Percentiles rank a stretch among this genome's conserved stretches.
These are phyloP conservation scores for Sclerodermus sp. DNA, from an alignment of 2,888 invertebrate genomes.

Conservation along the genomic window DNA sequence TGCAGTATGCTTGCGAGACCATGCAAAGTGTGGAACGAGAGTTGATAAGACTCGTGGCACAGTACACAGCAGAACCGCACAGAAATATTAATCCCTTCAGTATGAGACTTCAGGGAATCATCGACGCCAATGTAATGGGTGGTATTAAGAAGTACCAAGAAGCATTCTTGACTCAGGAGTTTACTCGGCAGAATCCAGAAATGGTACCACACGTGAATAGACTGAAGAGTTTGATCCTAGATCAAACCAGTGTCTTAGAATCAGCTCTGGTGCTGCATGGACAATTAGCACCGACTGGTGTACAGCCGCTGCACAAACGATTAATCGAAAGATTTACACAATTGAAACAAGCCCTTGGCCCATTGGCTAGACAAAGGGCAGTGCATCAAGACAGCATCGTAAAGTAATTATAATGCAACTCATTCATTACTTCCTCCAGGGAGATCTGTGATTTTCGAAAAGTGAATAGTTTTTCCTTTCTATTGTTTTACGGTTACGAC, in stretches of 20 bases:
- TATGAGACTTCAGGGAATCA: conserved; percentile 89
- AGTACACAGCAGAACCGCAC: conserved; percentile 79
- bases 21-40: conserved; percentile 89
- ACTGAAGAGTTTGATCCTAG: conserved; percentile 71
- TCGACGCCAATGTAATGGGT: conserved; percentile 95
- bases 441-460: too few relatives aligned
- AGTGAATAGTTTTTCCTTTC: background rate
- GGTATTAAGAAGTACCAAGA: conserved; percentile 94
- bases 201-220: conserved; percentile 64
- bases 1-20: conserved; percentile 90
- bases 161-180: conserved; percentile 87
- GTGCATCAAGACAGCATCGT: conserved; percentile 79
- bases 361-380: conserved; percentile 58
- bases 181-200: conserved; percentile 65
- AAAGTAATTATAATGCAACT: conserved; percentile 62
- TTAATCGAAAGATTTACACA: conserved; percentile 86
- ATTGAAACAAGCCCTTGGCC: conserved; percentile 76
- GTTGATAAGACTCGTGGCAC: conserved; percentile 75
- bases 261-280: conserved; percentile 84
- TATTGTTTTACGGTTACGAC: too few relatives aligned
- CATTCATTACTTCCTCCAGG: too few relatives aligned
- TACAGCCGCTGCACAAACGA: conserved; percentile 88
- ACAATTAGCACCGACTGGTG: conserved; percentile 81
- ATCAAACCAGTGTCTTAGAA: conserved; percentile 80
- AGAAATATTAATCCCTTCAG: conserved; percentile 89